A percentile compares a stretch with the other conserved stretches of the same genome.
Conservation (phyloP, 2,113 vertebrate species). For the Caranx ignobilis region DNA sequence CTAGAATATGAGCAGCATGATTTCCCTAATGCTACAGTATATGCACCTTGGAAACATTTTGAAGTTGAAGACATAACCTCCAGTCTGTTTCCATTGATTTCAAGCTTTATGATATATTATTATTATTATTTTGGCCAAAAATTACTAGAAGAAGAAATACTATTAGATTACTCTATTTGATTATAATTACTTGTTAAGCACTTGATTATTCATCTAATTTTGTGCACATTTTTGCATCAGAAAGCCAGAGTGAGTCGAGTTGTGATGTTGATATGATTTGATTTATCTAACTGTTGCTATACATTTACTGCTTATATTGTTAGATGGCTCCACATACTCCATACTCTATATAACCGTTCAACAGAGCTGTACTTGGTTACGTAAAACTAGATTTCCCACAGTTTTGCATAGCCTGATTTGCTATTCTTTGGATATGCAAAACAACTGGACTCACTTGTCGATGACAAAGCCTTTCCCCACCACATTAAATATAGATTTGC, state of each 20-base stretch:
- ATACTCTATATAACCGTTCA: slow-evolving; percentile 2
- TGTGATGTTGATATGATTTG: slow-evolving; percentile 2
- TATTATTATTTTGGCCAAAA: background rate
- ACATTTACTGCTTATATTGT: background rate
- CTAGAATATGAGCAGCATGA: slow-evolving; percentile 6
- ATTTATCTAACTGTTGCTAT: background rate
- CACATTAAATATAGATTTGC: slow-evolving; percentile 39
- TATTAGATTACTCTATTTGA: too few relatives aligned
- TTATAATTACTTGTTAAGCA: background rate
- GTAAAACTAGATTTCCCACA: slow-evolving; percentile 12
- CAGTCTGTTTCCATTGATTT: background rate
- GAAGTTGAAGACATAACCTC: background rate
- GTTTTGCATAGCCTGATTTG: background rate
- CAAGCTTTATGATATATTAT: background rate
- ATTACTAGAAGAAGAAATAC: background rate
- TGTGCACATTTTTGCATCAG: background rate
- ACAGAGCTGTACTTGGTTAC: slow-evolving; percentile 16
- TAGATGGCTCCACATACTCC: background rate
- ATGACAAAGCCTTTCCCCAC: slow-evolving; percentile 22
- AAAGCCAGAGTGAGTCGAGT: background rate
- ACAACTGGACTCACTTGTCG: slow-evolving; percentile 27
- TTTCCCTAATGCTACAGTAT: slow-evolving; percentile 4
- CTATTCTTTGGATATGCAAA: slow-evolving; percentile 43
- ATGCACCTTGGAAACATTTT: background rate
- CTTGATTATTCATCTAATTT: background rate